Evolutionary conservation across 2,888 invertebrate species (phyloP).

Genomic region (Leptothorax acervorum): DNA sequence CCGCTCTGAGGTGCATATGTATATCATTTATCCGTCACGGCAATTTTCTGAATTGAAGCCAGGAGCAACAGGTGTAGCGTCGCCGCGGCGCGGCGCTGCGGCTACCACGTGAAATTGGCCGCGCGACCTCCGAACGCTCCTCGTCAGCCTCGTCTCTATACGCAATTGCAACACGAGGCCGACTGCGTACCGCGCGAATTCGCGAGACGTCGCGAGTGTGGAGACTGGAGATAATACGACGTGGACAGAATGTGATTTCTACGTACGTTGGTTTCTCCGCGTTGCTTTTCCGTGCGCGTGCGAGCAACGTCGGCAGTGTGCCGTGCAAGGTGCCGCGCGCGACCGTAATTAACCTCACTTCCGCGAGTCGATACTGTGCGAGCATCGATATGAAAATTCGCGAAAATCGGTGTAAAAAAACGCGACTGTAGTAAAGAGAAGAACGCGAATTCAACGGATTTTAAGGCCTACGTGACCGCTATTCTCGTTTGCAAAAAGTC

Average conservation of each 20-base stretch:
- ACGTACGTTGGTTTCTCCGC: background rate
- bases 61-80: constrained; percentile 17
- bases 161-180: no score
- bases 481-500: no score
- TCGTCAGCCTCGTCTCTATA: background rate
- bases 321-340: background rate
- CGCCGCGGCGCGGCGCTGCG: background rate
- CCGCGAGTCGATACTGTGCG: background rate
- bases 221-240: no score
- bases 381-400: no score
- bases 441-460: no score
- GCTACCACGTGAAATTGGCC: background rate
- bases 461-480: no score
- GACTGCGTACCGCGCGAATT: background rate
- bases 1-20: background rate
- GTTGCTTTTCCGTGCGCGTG: background rate
- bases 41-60: background rate
- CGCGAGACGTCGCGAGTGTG: background rate
- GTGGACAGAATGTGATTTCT: background rate
- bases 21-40: background rate
- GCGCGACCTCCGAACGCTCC: background rate
- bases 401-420: no score
- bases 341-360: background rate
- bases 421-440: no score
- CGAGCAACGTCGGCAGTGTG: no score